phyloP scores from a whole-genome alignment of 2,888 invertebrate genomes.

The Xestoiulus laeticollis region DNA sequence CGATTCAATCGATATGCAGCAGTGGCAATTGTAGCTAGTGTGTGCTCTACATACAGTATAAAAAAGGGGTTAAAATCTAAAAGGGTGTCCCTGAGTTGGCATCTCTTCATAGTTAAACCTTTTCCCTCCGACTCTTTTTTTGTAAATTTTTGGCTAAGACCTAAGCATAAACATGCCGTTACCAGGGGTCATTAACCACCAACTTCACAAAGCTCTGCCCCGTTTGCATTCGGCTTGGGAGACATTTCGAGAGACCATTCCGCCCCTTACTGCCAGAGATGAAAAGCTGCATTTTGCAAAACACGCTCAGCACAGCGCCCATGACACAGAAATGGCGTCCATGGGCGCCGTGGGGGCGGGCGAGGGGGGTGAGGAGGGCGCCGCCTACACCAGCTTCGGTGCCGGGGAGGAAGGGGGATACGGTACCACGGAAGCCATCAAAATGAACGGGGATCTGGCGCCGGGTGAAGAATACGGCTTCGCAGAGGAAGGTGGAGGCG shows the following conservation, averaged over 20 bases:
- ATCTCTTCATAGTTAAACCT: background rate
- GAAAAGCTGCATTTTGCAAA: constrained; percentile 61
- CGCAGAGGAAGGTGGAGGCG: constrained; percentile 52
- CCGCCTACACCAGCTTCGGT: constrained; percentile 54
- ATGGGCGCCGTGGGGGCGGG: constrained; percentile 54
- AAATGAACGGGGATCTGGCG: constrained; percentile 52
- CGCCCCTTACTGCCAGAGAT: constrained; percentile 58
- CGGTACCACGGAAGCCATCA: constrained; percentile 65
- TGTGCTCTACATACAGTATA: background rate
- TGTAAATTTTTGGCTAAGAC: background rate
- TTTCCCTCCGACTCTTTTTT: background rate
- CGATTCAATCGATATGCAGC: background rate
- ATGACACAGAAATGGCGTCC: constrained; percentile 60
- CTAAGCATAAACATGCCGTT: background rate
- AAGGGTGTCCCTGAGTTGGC: background rate
- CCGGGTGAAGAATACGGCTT: constrained; percentile 55
- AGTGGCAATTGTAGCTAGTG: background rate
- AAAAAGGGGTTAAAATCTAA: background rate
- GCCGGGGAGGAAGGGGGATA: constrained; percentile 54
- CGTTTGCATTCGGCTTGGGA: constrained; percentile 52
- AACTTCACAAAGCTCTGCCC: constrained; percentile 40
- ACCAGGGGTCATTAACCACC: background rate
- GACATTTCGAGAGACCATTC: constrained; percentile 55
- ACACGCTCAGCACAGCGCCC: constrained; percentile 59
- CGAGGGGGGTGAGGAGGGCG: constrained; percentile 53